A percentile compares a stretch with the other conserved stretches of the same genome.
These are phyloP conservation scores for Harpagoxenus sublaevis DNA, from an alignment of 2,888 invertebrate species.

Conservation along the genomic window DNA sequence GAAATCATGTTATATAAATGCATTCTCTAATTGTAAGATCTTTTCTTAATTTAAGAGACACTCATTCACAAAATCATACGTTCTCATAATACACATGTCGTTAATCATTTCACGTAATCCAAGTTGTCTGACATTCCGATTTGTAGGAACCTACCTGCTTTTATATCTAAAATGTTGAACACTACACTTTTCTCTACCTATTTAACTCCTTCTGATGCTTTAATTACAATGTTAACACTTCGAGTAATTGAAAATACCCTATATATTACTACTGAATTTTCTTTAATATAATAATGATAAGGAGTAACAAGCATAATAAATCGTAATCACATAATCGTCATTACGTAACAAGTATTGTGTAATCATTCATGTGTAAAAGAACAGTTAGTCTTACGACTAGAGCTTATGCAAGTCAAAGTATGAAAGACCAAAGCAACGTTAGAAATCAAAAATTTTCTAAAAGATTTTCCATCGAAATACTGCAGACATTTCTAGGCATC, in stretches of 20 bases:
- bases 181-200: not conserved
- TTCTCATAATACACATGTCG: not conserved
- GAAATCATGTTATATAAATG: slow-evolving; percentile 1
- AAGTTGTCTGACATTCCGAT: slow-evolving; percentile 42
- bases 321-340: slow-evolving; percentile 67
- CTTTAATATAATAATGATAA: slow-evolving; percentile 62
- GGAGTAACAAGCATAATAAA: slow-evolving; percentile 63
- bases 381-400: slow-evolving; percentile 49
- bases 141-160: not conserved
- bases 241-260: slow-evolving; percentile 58
- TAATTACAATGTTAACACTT: slow-evolving; percentile 7
- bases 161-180: slow-evolving; percentile 21
- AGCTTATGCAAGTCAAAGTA: slow-evolving; percentile 63
- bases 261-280: slow-evolving; percentile 43
- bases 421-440: slow-evolving; percentile 54
- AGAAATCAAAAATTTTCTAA: slow-evolving; percentile 59
- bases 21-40: slow-evolving; percentile 16
- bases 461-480: slow-evolving; percentile 72
- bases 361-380: slow-evolving; percentile 60
- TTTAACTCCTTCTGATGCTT: slow-evolving; percentile 2
- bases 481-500: slow-evolving; percentile 58
- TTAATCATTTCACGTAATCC: slow-evolving; percentile 11
- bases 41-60: not conserved
- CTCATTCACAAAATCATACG: slow-evolving; percentile 7
- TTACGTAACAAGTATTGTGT: slow-evolving; percentile 56